Conservation (phyloP, 2,888 invertebrate genomes). For the Euzetes globulus region DNA sequence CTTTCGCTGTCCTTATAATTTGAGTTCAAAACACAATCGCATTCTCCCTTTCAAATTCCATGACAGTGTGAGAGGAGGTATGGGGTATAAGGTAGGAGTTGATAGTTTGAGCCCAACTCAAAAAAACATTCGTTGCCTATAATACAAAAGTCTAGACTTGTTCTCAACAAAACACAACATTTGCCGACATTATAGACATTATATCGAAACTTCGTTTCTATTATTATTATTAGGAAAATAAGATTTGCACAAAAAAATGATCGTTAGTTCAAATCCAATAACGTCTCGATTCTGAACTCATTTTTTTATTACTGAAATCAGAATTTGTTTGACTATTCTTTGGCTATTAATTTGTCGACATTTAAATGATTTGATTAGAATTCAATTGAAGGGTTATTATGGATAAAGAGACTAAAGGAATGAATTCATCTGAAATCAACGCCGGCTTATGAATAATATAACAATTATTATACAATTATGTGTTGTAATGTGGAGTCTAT, state of each 20-base stretch:
- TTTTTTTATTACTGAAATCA: too few species aligned
- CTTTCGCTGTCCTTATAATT: constrained; percentile 8
- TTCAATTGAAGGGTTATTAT: neutral
- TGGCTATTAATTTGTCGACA: neutral
- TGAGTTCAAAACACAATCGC: constrained; percentile 24
- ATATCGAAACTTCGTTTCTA: constrained; percentile 23
- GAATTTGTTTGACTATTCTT: too few species aligned
- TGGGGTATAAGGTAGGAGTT: constrained; percentile 10
- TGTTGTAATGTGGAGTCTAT: constrained; percentile 5
- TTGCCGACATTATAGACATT: neutral
- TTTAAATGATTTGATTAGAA: neutral
- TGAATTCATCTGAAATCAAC: neutral
- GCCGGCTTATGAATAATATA: neutral
- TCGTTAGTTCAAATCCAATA: constrained; percentile 2
- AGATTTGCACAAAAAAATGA: constrained; percentile 1
- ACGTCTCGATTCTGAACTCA: neutral
- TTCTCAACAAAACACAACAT: constrained; percentile 1
- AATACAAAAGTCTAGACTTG: constrained; percentile 27
- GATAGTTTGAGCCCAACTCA: constrained; percentile 3
- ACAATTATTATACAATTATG: constrained; percentile 23
- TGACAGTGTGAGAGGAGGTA: constrained; percentile 3
- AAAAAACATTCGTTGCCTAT: constrained; percentile 30
- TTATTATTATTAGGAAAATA: constrained; percentile 4
- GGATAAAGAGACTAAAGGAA: neutral
- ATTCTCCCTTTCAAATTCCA: constrained; percentile 28